Evolutionary conservation across 2,113 vertebrate species (phyloP).

Genomic region (Phylloscopus trochilus): DNA sequence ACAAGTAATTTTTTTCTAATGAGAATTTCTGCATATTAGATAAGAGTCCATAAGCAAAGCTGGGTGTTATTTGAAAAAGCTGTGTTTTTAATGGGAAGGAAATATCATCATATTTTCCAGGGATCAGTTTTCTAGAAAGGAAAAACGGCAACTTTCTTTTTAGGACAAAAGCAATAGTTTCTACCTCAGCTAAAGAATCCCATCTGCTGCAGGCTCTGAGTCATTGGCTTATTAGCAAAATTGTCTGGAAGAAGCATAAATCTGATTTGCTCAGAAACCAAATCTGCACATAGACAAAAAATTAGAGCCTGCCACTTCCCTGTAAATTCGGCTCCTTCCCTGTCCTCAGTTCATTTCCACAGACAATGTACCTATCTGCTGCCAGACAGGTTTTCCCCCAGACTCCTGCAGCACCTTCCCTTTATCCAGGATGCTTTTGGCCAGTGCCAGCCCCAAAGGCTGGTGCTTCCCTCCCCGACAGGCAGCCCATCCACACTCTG

Average conservation of each 20-base stretch:
- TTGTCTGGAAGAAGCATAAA: conserved; percentile 28
- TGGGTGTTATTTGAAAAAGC: not conserved
- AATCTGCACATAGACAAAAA: conserved; percentile 8
- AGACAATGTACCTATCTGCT: not conserved
- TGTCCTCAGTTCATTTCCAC: not conserved
- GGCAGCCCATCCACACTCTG: not conserved
- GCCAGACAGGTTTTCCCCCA: not conserved
- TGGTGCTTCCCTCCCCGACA: not conserved
- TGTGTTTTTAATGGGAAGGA: not conserved
- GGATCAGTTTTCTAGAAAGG: not conserved
- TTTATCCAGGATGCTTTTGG: not conserved
- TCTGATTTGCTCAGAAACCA: conserved; percentile 27
- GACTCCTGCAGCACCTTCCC: not conserved
- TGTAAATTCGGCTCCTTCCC: not conserved
- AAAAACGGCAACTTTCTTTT: conserved; percentile 11
- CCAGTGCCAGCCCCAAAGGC: not conserved
- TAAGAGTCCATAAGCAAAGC: not conserved
- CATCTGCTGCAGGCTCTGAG: conserved; percentile 30
- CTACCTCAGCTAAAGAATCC: conserved; percentile 37
- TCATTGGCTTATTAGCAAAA: conserved; percentile 54
- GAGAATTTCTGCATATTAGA: not conserved
- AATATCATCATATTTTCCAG: not conserved
- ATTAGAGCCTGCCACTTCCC: not conserved
- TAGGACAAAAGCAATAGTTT: conserved; percentile 32
- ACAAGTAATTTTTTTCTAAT: not conserved